Conservation (phyloP, 2,113 vertebrate species). For the Sturnira hondurensis region DNA sequence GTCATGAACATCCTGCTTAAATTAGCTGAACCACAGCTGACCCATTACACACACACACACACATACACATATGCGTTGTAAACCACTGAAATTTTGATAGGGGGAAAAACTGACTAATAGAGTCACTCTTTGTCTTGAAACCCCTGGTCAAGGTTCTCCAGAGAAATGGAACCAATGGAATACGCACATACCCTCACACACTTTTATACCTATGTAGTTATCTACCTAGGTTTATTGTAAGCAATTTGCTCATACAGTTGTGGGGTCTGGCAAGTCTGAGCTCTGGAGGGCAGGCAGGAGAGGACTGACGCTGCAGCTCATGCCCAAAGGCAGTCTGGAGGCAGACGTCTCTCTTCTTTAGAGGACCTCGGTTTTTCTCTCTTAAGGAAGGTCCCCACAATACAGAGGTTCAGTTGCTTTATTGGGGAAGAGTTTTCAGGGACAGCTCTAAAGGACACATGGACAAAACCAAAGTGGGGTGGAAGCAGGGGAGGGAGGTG, state of each 20-base stretch:
- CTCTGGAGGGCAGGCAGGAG: too few relatives aligned
- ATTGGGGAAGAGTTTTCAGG: too few relatives aligned
- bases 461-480: too few relatives aligned
- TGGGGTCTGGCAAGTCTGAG: too few relatives aligned
- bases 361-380: background rate
- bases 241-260: background rate
- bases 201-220: too few relatives aligned
- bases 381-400: background rate
- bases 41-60: too few relatives aligned
- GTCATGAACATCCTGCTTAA: background rate
- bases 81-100: background rate
- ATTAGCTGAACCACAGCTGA: background rate
- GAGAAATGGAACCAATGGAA: background rate
- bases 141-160: background rate
- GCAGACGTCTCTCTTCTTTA: background rate
- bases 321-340: too few relatives aligned
- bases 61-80: too few relatives aligned
- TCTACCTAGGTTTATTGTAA: background rate
- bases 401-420: background rate
- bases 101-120: background rate
- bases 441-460: too few relatives aligned
- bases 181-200: accelerated
- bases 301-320: too few relatives aligned
- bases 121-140: background rate
- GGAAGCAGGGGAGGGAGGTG: too few relatives aligned